Evolutionary conservation across 2,888 invertebrate genomes (phyloP), one percentile per base, ranked within the genome.

Genomic region (Trichogramma evanescens): DNA sequence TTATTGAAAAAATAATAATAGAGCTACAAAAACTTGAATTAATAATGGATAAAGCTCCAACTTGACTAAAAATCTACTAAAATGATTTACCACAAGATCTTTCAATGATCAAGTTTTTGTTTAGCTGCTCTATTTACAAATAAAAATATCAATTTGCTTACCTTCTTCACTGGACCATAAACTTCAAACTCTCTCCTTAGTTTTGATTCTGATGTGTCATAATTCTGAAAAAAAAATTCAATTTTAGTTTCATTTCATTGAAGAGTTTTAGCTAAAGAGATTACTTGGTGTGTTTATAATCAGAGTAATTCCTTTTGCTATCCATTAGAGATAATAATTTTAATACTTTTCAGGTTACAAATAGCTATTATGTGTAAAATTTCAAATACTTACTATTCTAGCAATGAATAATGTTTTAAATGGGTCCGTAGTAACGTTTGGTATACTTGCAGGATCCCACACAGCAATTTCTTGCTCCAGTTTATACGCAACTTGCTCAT

Each of bases 141-240:
- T 45, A n/a, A 45, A 9, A 45, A 45, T 46, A 1, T 8, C 39
- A 46, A 26, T 8, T 50, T 51, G 56, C 76, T 80, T 80, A 95
- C 94, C 85, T 95, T 97, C 84, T 94, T 95, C 67, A 99, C 95
- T 7, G 94, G 86, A 10, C 99, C 99, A 79, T 96, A 99, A 38
- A 93, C 90, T 82, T 99, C 99, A 81, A 99, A 99, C 78, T 99
- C 99, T 80, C 98, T 86, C 61, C 96, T 82, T 13, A 99, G 81
- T 75, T 99, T 99, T 0, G 96, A 95, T 79, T 99, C 99, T 0
- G 98, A 97, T 1, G 98, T 95, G 80, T 99, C 99, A 81, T 95
- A 99, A 78, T 98, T 99, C 95, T 95, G 82, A 64, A 84, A 84
- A 70, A 67, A 67, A 66, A 66, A 60, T 39, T 56, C 3, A 10